A percentile compares a stretch with the other conserved stretches of the same genome.
These are phyloP conservation scores for Corythaixoides concolor DNA, from an alignment of 2,113 vertebrate genomes.

Conservation along the genomic window DNA sequence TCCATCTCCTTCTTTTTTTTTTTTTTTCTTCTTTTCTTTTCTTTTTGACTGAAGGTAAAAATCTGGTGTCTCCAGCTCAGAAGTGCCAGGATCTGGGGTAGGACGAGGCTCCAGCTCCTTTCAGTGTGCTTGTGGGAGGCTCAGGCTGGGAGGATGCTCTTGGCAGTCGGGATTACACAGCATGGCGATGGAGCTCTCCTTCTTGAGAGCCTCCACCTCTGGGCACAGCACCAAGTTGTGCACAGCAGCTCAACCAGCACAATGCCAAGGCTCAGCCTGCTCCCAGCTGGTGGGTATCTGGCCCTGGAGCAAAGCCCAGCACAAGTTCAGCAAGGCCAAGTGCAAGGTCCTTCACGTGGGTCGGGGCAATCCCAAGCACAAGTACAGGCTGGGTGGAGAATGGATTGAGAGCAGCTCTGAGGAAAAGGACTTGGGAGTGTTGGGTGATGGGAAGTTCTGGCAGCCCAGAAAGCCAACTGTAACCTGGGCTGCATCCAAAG, in stretches of 20 bases:
- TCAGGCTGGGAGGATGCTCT: background rate
- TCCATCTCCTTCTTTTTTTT: background rate
- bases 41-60: background rate
- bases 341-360: too few relatives aligned
- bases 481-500: too few relatives aligned
- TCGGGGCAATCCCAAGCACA: too few relatives aligned
- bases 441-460: too few relatives aligned
- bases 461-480: too few relatives aligned
- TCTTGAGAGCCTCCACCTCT: background rate
- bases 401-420: too few relatives aligned
- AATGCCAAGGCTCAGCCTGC: background rate
- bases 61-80: background rate
- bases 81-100: background rate
- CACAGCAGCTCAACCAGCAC: background rate
- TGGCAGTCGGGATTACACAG: background rate
- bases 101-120: background rate
- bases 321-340: too few relatives aligned
- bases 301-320: background rate
- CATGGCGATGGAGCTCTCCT: background rate
- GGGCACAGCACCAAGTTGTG: background rate
- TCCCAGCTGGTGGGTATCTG: accelerated
- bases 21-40: too few relatives aligned
- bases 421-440: too few relatives aligned
- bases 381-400: too few relatives aligned
- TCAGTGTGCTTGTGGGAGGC: background rate